A percentile compares a stretch with the other conserved stretches of the same genome.
phyloP scores from a whole-genome alignment of 2,113 vertebrate genomes.

The Xyliphius kryptos region DNA sequence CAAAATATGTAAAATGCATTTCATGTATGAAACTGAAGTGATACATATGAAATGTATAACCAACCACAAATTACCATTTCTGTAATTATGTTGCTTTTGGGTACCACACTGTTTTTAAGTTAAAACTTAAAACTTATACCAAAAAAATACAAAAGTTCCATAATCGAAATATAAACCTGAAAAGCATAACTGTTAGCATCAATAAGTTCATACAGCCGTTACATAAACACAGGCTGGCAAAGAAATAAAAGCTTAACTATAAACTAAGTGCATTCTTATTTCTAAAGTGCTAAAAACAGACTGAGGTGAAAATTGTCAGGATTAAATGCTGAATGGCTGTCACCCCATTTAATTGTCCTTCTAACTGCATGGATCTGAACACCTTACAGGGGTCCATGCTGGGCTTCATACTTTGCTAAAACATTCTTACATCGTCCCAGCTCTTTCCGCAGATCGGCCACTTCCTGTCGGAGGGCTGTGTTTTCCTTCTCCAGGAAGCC shows the following conservation, averaged over 20 bases:
- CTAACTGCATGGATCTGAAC: conserved; percentile 15
- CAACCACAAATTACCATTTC: no score
- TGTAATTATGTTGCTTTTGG: no score
- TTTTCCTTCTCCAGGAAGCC: conserved; percentile 89
- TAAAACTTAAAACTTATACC: no score
- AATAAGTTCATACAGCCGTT: conserved; percentile 14
- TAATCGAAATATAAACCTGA: not conserved
- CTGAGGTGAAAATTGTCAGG: conserved; percentile 17
- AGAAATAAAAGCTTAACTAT: conserved; percentile 3
- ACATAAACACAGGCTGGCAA: conserved; percentile 11
- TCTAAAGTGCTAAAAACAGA: conserved; percentile 40
- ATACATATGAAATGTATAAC: no score
- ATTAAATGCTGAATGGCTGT: conserved; percentile 5
- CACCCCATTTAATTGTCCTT: conserved; percentile 24
- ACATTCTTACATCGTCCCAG: conserved; percentile 82
- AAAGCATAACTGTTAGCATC: conserved; percentile 1
- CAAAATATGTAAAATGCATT: no score
- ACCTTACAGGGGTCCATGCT: conserved; percentile 71
- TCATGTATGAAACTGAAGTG: no score
- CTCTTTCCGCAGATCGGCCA: conserved; percentile 81
- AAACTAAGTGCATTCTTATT: conserved; percentile 19
- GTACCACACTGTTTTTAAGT: no score
- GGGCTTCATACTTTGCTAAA: conserved; percentile 77
- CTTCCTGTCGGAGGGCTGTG: conserved; percentile 78
- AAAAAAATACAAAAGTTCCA: no score